These are phyloP conservation scores for Amazona vittata DNA, from an alignment of 2,113 vertebrate species.

Conservation along the genomic window DNA sequence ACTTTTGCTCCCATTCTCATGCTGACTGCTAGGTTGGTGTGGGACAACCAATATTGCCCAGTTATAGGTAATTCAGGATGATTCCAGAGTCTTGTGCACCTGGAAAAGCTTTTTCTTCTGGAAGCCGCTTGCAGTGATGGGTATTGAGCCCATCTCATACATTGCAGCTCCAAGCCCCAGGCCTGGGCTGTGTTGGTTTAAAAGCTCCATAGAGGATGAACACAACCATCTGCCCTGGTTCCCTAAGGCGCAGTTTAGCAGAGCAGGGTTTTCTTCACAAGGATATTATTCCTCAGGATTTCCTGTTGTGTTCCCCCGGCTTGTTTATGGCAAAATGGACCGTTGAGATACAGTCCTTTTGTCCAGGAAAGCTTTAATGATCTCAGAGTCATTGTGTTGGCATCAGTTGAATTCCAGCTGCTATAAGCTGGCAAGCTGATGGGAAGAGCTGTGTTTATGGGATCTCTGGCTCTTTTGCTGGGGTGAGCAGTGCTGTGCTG, in stretches of 20 bases:
- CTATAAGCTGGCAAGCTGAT: not conserved
- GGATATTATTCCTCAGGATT: not conserved
- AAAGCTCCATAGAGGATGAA: not conserved
- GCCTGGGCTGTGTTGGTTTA: not conserved
- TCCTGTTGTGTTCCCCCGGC: not conserved
- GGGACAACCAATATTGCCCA: not conserved
- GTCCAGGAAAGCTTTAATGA: not conserved
- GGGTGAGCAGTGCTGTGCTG: not conserved
- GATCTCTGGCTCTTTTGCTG: not conserved
- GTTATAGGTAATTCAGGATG: not conserved
- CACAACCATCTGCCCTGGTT: not conserved
- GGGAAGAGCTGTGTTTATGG: not conserved
- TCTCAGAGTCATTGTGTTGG: not conserved
- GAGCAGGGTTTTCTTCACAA: not conserved
- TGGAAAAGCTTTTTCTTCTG: not conserved
- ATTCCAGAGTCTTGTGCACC: not conserved
- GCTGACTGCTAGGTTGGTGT: not conserved
- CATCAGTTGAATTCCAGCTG: conserved; percentile 11
- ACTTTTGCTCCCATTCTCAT: not conserved
- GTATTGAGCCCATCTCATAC: not conserved
- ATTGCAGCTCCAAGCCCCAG: not conserved
- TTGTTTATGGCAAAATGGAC: conserved; percentile 6
- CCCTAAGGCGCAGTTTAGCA: not conserved
- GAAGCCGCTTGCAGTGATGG: not conserved
- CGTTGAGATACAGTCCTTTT: not conserved